Conservation (phyloP, 2,888 invertebrate genomes). For the Oxyscelio sp. region DNA sequence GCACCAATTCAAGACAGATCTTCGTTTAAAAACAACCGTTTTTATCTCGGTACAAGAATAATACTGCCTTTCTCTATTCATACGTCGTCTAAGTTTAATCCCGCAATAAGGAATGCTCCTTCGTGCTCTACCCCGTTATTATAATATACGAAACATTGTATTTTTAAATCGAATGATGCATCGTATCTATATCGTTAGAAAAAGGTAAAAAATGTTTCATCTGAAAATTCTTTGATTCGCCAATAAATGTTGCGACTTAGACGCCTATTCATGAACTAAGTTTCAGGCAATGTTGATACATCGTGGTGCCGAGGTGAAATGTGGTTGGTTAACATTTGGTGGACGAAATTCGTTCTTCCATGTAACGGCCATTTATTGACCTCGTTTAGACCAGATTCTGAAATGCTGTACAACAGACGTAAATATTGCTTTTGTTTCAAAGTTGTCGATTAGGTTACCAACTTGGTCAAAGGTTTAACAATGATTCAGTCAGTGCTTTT, state of each 20-base stretch:
- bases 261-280: constrained; percentile 17
- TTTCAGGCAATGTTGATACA: too few relatives aligned
- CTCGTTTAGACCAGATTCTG: too few relatives aligned
- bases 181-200: constrained; percentile 48
- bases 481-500: too few relatives aligned
- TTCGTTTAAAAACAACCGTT: constrained; percentile 56
- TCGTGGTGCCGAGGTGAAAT: too few relatives aligned
- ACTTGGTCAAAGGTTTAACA: too few relatives aligned
- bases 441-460: too few relatives aligned
- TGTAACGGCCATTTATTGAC: too few relatives aligned
- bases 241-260: constrained; percentile 22
- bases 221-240: constrained; percentile 34
- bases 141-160: constrained; percentile 47
- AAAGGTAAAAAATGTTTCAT: constrained; percentile 54
- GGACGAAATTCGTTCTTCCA: too few relatives aligned
- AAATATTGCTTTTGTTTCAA: too few relatives aligned
- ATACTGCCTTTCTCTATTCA: constrained; percentile 70
- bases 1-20: background rate
- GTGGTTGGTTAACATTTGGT: too few relatives aligned
- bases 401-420: too few relatives aligned
- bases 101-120: constrained; percentile 26
- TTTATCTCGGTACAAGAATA: constrained; percentile 69
- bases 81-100: constrained; percentile 56
- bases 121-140: constrained; percentile 35
- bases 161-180: constrained; percentile 33